Evolutionary conservation across 2,797 vertebrate species (phyloP).

Genomic region (Numenius phaeopus): DNA sequence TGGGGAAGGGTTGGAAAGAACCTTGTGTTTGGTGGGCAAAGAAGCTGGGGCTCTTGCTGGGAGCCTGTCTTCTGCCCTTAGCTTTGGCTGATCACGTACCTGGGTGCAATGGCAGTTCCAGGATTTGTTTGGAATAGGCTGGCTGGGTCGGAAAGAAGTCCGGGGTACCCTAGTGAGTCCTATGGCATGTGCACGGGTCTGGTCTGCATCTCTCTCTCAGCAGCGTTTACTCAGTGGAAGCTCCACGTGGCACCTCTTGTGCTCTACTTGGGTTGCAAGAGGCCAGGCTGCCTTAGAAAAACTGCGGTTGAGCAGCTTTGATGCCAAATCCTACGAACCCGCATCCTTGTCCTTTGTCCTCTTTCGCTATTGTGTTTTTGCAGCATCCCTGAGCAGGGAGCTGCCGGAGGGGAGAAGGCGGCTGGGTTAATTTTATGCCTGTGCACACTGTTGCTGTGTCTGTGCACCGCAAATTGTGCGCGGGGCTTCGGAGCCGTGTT

Average conservation of each 20-base stretch:
- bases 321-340: not conserved
- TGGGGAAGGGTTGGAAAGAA: not conserved
- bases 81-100: not conserved
- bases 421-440: conserved; percentile 28
- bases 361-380: not conserved
- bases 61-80: not conserved
- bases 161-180: not conserved
- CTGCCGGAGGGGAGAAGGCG: conserved; percentile 35
- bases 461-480: not conserved
- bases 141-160: not conserved
- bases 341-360: conserved; percentile 21
- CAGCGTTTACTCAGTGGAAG: not conserved
- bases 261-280: not conserved
- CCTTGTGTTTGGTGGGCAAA: not conserved
- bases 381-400: not conserved
- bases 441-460: conserved; percentile 6
- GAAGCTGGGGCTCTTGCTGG: not conserved
- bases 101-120: not conserved
- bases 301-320: not conserved
- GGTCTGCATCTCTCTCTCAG: not conserved
- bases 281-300: not conserved
- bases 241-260: not conserved
- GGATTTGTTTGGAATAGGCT: not conserved
- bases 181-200: accelerated
- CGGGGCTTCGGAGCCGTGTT: not conserved